These are phyloP conservation scores for Sylvietta virens DNA, from an alignment of 2,113 vertebrate genomes.

Conservation along the genomic window DNA sequence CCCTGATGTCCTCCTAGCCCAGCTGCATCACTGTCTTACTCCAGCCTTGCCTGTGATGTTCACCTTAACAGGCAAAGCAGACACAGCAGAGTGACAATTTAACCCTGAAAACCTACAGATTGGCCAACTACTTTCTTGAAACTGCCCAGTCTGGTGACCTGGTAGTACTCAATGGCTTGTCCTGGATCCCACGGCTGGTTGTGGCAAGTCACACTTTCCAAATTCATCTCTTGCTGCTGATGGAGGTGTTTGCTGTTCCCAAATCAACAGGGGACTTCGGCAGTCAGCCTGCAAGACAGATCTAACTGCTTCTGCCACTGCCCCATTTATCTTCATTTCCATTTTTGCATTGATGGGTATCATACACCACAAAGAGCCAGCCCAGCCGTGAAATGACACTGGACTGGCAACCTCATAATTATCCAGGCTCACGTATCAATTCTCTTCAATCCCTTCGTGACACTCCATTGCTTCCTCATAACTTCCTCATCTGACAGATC, in stretches of 20 bases:
- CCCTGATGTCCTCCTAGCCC: neutral
- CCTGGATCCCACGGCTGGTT: neutral
- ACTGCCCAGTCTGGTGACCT: neutral
- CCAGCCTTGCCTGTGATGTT: neutral
- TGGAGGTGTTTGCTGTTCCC: neutral
- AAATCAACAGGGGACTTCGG: neutral
- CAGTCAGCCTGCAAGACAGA: constrained; percentile 29
- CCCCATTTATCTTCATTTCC: constrained; percentile 71
- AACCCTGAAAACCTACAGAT: neutral
- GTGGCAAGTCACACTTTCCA: neutral
- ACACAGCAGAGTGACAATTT: neutral
- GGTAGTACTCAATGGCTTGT: neutral
- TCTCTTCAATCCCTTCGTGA: constrained; percentile 62
- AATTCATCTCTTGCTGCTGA: neutral
- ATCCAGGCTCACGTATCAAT: constrained; percentile 60
- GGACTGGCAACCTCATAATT: constrained; percentile 67
- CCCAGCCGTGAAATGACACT: constrained; percentile 70
- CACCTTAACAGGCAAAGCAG: neutral
- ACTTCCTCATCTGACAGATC: constrained; percentile 61
- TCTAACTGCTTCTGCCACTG: constrained; percentile 43
- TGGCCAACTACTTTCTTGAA: neutral
- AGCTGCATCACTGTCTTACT: neutral
- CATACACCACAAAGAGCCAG: constrained; percentile 64
- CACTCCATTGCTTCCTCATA: constrained; percentile 54
- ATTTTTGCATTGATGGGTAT: constrained; percentile 65